phyloP scores from a whole-genome alignment of 37 sponge, comb jelly and placozoan species.

The Cladorhizidae sp. region DNA sequence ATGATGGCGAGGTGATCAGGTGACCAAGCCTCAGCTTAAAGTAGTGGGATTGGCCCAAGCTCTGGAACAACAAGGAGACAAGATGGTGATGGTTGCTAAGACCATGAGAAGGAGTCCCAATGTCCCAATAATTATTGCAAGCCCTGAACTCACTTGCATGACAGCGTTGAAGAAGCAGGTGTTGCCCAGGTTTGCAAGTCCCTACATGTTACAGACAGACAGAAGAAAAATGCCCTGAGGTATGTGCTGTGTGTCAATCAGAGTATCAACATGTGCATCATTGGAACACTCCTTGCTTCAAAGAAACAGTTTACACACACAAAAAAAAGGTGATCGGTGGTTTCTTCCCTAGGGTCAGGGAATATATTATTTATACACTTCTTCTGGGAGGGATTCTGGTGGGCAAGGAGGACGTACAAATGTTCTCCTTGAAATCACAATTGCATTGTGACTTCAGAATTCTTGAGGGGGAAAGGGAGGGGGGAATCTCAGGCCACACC shows the following conservation, averaged over 20 bases:
- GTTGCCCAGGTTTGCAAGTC: conserved; percentile 79
- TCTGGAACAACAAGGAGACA: conserved; percentile 2
- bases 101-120: too few relatives aligned
- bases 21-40: conserved; percentile 10
- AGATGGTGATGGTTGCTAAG: too few relatives aligned
- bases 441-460: too few relatives aligned
- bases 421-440: too few relatives aligned
- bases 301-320: not conserved
- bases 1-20: conserved; percentile 3
- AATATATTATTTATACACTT: too few relatives aligned
- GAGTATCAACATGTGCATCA: not conserved
- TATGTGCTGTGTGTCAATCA: not conserved
- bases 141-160: conserved; percentile 58
- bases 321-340: too few relatives aligned
- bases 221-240: not conserved
- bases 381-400: too few relatives aligned
- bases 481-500: too few relatives aligned
- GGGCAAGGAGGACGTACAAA: too few relatives aligned
- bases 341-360: too few relatives aligned
- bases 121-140: not conserved
- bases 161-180: conserved; percentile 92
- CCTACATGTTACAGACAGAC: conserved; percentile 29
- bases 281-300: not conserved
- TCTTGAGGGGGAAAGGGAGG: too few relatives aligned
- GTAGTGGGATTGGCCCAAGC: conserved; percentile 41